Percentiles rank a stretch among this genome's conserved stretches.
Evolutionary conservation across 2,113 vertebrate genomes (phyloP).

Genomic region (Okapia johnstoni): DNA sequence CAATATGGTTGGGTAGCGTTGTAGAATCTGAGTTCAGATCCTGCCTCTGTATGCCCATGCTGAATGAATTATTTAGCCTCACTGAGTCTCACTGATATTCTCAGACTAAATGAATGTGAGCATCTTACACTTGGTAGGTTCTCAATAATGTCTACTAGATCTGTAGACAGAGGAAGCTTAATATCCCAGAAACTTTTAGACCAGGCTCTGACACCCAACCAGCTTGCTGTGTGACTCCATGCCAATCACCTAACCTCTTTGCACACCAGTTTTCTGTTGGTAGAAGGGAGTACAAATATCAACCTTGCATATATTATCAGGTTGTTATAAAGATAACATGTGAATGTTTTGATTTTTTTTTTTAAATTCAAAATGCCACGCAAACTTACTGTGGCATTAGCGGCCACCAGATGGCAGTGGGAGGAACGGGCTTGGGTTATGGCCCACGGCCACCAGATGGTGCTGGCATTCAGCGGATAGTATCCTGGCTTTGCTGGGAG

Average conservation of each 20-base stretch:
- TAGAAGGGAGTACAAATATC: neutral
- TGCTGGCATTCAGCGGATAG: slow-evolving; percentile 66
- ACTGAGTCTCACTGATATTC: neutral
- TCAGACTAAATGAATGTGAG: neutral
- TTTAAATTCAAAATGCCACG: neutral
- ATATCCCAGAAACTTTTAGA: neutral
- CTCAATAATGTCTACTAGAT: neutral
- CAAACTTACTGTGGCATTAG: neutral
- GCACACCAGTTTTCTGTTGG: neutral
- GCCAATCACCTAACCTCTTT: neutral
- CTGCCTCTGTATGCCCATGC: neutral
- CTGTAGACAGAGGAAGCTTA: slow-evolving; percentile 17
- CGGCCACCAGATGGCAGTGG: slow-evolving; percentile 61
- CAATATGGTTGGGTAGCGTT: neutral
- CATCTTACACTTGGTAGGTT: neutral
- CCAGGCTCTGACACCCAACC: neutral
- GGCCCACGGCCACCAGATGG: slow-evolving; percentile 66
- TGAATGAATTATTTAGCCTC: slow-evolving; percentile 3
- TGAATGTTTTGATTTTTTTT: neutral
- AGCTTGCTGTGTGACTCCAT: neutral
- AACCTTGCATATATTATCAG: neutral
- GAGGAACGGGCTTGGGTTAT: slow-evolving; percentile 28
- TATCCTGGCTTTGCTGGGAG: neutral
- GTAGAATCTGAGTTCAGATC: neutral
- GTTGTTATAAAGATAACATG: neutral